Base-by-base conservation (phyloP, 1,140 invertebrate species). In the Anastrepha ludens region DNA sequence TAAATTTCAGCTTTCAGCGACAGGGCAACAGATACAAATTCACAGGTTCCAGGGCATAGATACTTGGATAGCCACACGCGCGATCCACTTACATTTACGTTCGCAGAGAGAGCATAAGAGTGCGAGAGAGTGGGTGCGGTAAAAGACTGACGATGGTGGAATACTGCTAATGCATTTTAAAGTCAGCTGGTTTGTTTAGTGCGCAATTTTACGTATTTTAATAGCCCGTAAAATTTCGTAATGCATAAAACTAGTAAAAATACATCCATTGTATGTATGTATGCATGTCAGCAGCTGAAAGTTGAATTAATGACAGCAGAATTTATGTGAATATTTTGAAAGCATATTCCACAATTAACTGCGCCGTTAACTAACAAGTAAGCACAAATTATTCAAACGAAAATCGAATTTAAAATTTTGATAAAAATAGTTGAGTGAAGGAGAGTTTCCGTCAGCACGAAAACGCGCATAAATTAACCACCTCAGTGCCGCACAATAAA, bases 391-490 rank as follows among this genome's bases (percentile, higher is more conserved):
- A 81, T 20, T 50, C 74, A 81, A 81, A 81, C 13, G 50, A 9
- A 81, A 81, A 81, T 81, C 74, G 47, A 81, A 58, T 81, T 55
- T 8, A 6, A 55, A 81, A 81, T 81, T 50, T 81, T 29, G 74
- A 20, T 2, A 50, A 81, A 81, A 81, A 11, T 13, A 74, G 67
- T 47, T 74, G 6, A 15, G 39, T 44, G 15, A 20, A 55, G 44
- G n/a, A 81, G 55, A 81, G 9, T 81, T 50, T 81, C 29, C 47
- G 9, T 81, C 74, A 55, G 74, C 47, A 55, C 55, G 44, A 44
- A 17, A 29, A 55, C 47, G 11, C 17, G 9, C 74, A 13, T 29
- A 81, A 81, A 81, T 81, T 81, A 81, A 81, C 74, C 47, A 29
- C n/a, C 47, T 58, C 50, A 17, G 15, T n/a, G 2, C 50, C 47